Percentiles rank a stretch among this genome's conserved stretches.
These are phyloP conservation scores for Sminthurides aquaticus DNA, from an alignment of 2,888 invertebrate genomes.

Conservation along the genomic window DNA sequence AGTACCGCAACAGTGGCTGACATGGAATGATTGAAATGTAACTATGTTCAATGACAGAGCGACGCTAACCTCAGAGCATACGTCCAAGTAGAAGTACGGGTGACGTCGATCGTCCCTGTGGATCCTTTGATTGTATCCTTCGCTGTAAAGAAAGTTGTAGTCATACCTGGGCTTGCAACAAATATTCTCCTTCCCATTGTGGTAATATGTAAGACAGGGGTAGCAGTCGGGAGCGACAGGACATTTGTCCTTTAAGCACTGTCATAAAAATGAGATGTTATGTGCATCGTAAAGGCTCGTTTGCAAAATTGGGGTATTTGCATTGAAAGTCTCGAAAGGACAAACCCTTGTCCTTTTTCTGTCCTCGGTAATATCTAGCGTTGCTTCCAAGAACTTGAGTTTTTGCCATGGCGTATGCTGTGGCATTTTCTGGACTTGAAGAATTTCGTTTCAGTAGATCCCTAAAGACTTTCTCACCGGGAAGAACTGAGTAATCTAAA, in stretches of 20 bases:
- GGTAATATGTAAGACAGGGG: conserved; percentile 32
- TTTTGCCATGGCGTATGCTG: conserved; percentile 12
- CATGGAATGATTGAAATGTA: neutral
- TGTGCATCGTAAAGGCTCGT: neutral
- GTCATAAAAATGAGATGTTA: no score
- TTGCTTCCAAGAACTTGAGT: neutral
- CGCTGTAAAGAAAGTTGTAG: conserved; percentile 39
- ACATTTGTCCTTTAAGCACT: conserved; percentile 16
- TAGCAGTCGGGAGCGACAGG: conserved; percentile 14
- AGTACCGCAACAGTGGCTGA: neutral
- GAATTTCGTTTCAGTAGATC: no score
- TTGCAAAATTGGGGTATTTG: no score
- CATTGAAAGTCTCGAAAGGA: conserved; percentile 7
- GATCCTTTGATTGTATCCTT: conserved; percentile 38
- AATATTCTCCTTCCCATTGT: conserved; percentile 38
- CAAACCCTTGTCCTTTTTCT: conserved; percentile 4
- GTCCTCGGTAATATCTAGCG: neutral
- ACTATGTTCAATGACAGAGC: no score
- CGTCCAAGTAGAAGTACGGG: conserved; percentile 35
- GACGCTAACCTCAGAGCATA: conserved; percentile 37
- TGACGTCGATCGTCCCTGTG: conserved; percentile 40
- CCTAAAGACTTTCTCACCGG: no score
- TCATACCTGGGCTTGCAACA: conserved; percentile 39
- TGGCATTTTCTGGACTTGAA: no score
- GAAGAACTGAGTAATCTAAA: no score